phyloP scores from a whole-genome alignment of 2,113 vertebrate species.

The Spermophilus dauricus region DNA sequence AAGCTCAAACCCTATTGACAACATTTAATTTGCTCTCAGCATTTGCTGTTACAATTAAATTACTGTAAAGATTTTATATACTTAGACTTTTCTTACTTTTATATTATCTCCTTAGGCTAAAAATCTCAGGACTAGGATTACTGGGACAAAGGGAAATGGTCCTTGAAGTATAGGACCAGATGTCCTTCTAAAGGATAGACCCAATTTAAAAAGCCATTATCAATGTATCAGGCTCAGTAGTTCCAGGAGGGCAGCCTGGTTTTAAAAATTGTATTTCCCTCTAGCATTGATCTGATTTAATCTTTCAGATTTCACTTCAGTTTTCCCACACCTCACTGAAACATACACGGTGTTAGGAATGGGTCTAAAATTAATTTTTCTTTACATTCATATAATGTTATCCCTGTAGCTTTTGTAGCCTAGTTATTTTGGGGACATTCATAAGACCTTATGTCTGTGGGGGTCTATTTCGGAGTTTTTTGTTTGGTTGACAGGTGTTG shows the following conservation, averaged over 20 bases:
- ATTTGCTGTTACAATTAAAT: background rate
- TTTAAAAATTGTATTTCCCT: background rate
- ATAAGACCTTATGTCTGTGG: background rate
- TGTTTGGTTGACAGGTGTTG: background rate
- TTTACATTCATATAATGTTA: background rate
- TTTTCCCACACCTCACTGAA: background rate
- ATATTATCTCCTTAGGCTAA: background rate
- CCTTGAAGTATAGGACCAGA: background rate
- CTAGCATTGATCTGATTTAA: background rate
- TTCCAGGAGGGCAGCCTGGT: background rate
- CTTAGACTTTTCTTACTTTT: background rate
- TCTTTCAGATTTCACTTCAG: slow-evolving; percentile 20
- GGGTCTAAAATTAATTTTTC: slow-evolving; percentile 4
- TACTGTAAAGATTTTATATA: background rate
- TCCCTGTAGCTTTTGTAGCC: background rate
- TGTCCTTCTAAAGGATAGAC: background rate
- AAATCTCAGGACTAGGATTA: background rate
- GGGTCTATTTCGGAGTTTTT: background rate
- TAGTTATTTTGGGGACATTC: background rate
- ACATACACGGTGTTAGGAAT: background rate
- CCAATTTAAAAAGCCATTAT: background rate
- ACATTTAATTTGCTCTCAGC: background rate
- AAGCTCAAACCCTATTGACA: background rate
- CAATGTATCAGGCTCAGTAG: background rate
- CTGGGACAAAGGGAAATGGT: background rate